Percentiles rank a stretch among this genome's conserved stretches.
Evolutionary conservation across 2,113 vertebrate genomes (phyloP).

Genomic region (Cebus imitator): DNA sequence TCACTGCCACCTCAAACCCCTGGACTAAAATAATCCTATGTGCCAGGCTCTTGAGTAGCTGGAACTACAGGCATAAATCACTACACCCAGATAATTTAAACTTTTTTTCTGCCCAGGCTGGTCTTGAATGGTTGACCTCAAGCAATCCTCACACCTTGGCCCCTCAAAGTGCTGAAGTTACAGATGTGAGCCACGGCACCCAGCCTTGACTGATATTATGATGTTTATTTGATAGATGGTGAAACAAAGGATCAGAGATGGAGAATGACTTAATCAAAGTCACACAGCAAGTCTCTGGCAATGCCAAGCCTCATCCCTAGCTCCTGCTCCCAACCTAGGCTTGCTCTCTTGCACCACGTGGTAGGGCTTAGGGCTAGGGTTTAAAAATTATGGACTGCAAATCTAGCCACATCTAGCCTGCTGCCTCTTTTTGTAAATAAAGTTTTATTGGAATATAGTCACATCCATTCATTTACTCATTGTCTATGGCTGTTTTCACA

Average conservation of each 20-base stretch:
- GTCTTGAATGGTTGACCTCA: too few relatives aligned
- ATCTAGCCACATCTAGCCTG: background rate
- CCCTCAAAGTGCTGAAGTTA: too few relatives aligned
- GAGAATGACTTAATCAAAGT: background rate
- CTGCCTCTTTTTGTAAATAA: background rate
- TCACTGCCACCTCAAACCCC: too few relatives aligned
- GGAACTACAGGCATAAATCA: too few relatives aligned
- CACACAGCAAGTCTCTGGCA: background rate
- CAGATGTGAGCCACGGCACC: too few relatives aligned
- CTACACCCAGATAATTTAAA: too few relatives aligned
- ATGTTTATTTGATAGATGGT: background rate
- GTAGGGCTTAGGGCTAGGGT: background rate
- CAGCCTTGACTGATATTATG: background rate
- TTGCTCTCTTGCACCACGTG: background rate
- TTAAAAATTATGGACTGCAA: background rate
- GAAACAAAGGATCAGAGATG: background rate
- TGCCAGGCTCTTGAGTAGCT: too few relatives aligned
- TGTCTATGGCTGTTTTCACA: background rate
- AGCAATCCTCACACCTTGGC: too few relatives aligned
- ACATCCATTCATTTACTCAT: background rate
- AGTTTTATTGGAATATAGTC: background rate
- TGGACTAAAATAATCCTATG: too few relatives aligned
- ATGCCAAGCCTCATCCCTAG: background rate
- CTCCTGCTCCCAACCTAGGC: background rate
- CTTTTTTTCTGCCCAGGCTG: too few relatives aligned